Base-by-base conservation (phyloP, 2,113 vertebrate genomes). In the Camelus bactrianus region DNA sequence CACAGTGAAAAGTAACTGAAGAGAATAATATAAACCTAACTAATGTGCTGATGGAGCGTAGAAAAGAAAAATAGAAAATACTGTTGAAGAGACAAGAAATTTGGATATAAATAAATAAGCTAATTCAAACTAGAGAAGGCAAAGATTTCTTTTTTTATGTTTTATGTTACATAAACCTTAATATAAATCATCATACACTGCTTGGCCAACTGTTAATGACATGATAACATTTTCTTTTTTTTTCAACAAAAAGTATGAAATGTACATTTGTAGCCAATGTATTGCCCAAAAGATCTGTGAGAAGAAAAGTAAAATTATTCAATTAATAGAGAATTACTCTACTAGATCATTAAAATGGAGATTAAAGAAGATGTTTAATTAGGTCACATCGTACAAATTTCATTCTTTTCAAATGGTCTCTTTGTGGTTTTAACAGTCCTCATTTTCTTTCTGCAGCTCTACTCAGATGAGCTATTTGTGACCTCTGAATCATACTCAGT, bases 1-100 rank as follows among this genome's bases (percentile, higher is more conserved):
- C 93, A 22, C n/a, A 89, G 20, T 20, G 80, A 97, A 96, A 98
- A 90, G 80, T 93, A 75, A 28, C 77, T 92, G 54, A 72, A 94
- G 96, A 79, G 13, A 90, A 0, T 65, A 92, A 97, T 56, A 60
- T 75, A 95, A 80, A 28, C 54, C 90, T 96, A 83, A 93, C 93
- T 95, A 96, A 94, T 38, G 48, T 69, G 62, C 24, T 96, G 7
- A 79, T 94, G 83, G 72, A 93, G 70, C 22, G 2, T 75, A 93
- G 56, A 82, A 80, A 97, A 32, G 65, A 60, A 32, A 82, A 62
- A 64, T 2, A 92, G 60, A 93, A 94, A 94, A 73, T 52, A 69
- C 4, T 77, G 4, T 70, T 81, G 52, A 93, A 86, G 62, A 95
- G 88, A 91, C 3, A 94, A 79, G 86, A 54, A 65, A 76, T 3